Evolutionary conservation across 2,888 invertebrate species (phyloP).

Genomic region (Habroteleia sp.): DNA sequence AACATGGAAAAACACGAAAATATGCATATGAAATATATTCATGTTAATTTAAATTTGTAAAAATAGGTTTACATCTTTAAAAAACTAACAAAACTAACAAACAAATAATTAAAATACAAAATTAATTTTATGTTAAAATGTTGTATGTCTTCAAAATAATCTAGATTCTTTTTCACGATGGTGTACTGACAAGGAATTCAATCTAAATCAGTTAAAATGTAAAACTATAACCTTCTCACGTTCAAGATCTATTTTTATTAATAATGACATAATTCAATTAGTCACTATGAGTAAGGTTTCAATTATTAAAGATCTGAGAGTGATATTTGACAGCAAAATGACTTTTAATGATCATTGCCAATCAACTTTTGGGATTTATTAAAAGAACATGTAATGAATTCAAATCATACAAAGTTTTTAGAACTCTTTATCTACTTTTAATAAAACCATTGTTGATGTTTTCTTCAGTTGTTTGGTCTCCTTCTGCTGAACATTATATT

Average conservation of each 20-base stretch:
- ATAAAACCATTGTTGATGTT: background rate
- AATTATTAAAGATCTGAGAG: slow-evolving; percentile 1
- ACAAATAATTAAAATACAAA: too few relatives aligned
- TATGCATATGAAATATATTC: too few relatives aligned
- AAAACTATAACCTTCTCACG: background rate
- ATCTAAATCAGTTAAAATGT: background rate
- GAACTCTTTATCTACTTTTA: background rate
- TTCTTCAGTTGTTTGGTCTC: slow-evolving; percentile 1
- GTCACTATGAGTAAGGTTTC: background rate
- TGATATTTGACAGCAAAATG: slow-evolving; percentile 5
- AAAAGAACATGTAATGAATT: background rate
- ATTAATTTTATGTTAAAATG: background rate
- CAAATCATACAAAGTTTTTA: background rate
- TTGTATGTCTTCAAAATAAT: background rate
- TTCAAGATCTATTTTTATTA: background rate
- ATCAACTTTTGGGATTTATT: background rate
- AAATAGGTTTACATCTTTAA: too few relatives aligned
- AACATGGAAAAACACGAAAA: too few relatives aligned
- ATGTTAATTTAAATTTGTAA: too few relatives aligned
- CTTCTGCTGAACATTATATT: background rate
- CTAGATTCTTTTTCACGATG: background rate
- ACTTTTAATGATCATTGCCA: background rate
- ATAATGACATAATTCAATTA: background rate
- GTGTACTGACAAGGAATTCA: background rate
- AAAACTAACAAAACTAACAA: too few relatives aligned